phyloP scores from a whole-genome alignment of 2,113 vertebrate genomes.

The Alces alces region DNA sequence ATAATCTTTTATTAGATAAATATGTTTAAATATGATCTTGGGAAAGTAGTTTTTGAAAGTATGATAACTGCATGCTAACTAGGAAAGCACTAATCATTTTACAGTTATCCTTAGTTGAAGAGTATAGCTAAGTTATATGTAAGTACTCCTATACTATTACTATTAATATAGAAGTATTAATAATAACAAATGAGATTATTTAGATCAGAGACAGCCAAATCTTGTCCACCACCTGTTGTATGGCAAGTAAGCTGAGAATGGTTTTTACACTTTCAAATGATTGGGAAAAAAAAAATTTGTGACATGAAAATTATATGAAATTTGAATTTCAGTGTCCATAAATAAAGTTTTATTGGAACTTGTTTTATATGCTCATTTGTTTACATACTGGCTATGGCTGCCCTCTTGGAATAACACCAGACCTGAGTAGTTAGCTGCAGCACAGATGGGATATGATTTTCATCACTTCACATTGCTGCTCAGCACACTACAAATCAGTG shows the following conservation, averaged over 20 bases:
- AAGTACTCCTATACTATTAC: neutral
- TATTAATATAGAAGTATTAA: neutral
- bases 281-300: neutral
- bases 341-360: neutral
- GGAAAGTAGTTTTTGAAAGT: conserved; percentile 5
- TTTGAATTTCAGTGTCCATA: neutral
- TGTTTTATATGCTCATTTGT: neutral
- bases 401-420: neutral
- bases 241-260: neutral
- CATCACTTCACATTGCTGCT: neutral
- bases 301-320: neutral
- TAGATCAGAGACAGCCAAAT: neutral
- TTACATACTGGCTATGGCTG: neutral
- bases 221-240: neutral
- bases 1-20: conserved; percentile 24
- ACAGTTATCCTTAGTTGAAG: neutral
- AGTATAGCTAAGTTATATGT: neutral
- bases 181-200: neutral
- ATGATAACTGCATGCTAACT: neutral
- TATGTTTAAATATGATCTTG: neutral
- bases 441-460: neutral
- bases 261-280: conserved; percentile 25
- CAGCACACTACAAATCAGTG: neutral
- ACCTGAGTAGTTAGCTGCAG: neutral
- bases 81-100: neutral